Evolutionary conservation across 2,888 invertebrate genomes (phyloP).

Genomic region (Rutpela maculata): DNA sequence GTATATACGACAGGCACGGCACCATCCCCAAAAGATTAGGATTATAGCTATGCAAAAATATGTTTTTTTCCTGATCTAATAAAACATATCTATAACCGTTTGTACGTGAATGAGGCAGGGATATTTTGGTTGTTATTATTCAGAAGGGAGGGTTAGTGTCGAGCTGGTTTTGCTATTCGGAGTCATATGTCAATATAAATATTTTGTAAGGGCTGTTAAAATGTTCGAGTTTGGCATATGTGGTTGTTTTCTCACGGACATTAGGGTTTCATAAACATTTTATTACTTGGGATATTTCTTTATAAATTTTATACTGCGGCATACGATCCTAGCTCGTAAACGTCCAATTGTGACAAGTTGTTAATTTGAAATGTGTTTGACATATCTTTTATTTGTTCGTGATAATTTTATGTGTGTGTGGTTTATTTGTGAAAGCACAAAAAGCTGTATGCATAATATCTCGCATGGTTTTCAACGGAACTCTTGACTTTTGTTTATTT

Average conservation of each 20-base stretch:
- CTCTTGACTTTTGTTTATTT: slow-evolving; percentile 6
- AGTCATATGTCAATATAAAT: slow-evolving; percentile 73
- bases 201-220: slow-evolving; percentile 71
- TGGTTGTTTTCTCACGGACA: slow-evolving; percentile 72
- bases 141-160: slow-evolving; percentile 38
- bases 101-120: slow-evolving; percentile 56
- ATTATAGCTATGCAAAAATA: slow-evolving; percentile 60
- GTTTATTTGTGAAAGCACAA: slow-evolving; percentile 1
- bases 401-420: not conserved
- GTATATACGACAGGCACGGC: slow-evolving; percentile 45
- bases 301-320: slow-evolving; percentile 46
- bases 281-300: slow-evolving; percentile 59
- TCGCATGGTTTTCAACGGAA: not conserved
- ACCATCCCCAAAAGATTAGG: slow-evolving; percentile 57
- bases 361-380: slow-evolving; percentile 29
- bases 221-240: slow-evolving; percentile 66
- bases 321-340: slow-evolving; percentile 35
- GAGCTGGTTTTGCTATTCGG: slow-evolving; percentile 62
- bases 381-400: slow-evolving; percentile 14
- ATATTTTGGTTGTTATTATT: slow-evolving; percentile 53
- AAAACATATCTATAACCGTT: slow-evolving; percentile 62
- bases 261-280: slow-evolving; percentile 67
- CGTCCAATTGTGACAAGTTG: slow-evolving; percentile 36
- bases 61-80: slow-evolving; percentile 55
- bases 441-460: not conserved